phyloP scores from a whole-genome alignment of 92 coral and sea anemone genomes.

The Diadumene lineata region DNA sequence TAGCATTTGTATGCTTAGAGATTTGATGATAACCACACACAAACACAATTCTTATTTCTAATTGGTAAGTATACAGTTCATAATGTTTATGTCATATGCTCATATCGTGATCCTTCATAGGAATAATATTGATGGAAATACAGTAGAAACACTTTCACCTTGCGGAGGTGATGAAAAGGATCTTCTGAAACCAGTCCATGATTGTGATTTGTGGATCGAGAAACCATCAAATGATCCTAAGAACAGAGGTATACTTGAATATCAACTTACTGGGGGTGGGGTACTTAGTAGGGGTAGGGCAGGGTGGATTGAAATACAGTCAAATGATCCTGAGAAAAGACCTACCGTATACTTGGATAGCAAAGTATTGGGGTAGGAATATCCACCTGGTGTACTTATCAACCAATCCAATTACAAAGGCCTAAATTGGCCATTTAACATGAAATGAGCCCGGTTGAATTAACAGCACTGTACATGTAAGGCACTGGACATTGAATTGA shows the following conservation, averaged over 20 bases:
- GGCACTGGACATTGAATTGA: too few species aligned
- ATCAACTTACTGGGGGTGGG: neutral
- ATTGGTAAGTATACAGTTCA: neutral
- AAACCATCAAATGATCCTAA: constrained; percentile 16
- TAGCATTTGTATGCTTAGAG: too few species aligned
- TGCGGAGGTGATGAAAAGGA: neutral
- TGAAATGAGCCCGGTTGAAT: too few species aligned
- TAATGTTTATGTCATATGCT: constrained; percentile 18
- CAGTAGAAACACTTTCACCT: neutral
- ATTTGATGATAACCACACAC: neutral
- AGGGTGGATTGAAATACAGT: neutral
- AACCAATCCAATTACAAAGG: too few species aligned
- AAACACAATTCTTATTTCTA: neutral
- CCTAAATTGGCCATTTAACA: too few species aligned
- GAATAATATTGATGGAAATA: constrained; percentile 20
- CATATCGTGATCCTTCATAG: constrained; percentile 27
- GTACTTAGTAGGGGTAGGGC: constrained; percentile 18
- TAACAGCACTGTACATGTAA: too few species aligned
- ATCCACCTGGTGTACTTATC: too few species aligned
- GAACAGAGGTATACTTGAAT: constrained; percentile 15
- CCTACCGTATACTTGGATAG: too few species aligned
- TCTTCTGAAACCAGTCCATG: constrained; percentile 16
- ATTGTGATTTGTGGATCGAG: constrained; percentile 43
- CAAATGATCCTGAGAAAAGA: neutral
- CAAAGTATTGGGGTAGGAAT: too few species aligned